Evolutionary conservation across 1,140 invertebrate species (phyloP).

Genomic region (Drosophila pseudoobscura): DNA sequence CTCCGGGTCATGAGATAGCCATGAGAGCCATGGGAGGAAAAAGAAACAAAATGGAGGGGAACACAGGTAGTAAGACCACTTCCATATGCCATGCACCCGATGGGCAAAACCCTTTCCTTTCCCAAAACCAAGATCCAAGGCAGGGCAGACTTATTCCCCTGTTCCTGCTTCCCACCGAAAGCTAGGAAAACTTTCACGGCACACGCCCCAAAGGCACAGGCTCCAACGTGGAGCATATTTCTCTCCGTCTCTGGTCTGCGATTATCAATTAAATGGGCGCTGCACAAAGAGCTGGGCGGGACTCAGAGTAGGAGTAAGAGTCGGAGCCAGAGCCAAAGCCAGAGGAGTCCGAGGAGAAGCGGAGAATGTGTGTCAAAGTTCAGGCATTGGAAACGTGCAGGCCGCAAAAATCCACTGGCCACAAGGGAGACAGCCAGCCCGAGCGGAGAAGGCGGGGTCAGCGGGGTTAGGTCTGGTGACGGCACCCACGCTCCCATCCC

Average conservation of each 20-base stretch:
- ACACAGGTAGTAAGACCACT: slow-evolving; percentile 36
- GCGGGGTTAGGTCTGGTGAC: slow-evolving; percentile 19
- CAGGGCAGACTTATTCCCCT: slow-evolving; percentile 21
- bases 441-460: slow-evolving; percentile 8
- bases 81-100: slow-evolving; percentile 31
- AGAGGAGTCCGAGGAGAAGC: slow-evolving; percentile 10
- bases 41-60: slow-evolving; percentile 12
- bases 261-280: slow-evolving; percentile 67
- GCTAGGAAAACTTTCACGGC: slow-evolving; percentile 54
- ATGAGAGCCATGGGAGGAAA: slow-evolving; percentile 5
- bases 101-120: slow-evolving; percentile 26
- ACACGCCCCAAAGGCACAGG: slow-evolving; percentile 71
- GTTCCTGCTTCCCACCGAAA: slow-evolving; percentile 6
- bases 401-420: slow-evolving; percentile 57
- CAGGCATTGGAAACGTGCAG: slow-evolving; percentile 75
- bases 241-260: slow-evolving; percentile 54
- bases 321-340: too few relatives aligned
- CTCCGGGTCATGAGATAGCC: slow-evolving; percentile 52
- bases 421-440: slow-evolving; percentile 1
- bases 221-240: slow-evolving; percentile 73
- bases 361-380: slow-evolving; percentile 79
- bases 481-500: slow-evolving; percentile 58
- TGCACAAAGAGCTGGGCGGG: slow-evolving; percentile 9
- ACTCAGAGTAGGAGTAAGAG: not conserved
- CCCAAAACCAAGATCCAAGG: slow-evolving; percentile 12